These are phyloP conservation scores for Taenioides sp. DNA, from an alignment of 2,797 vertebrate species.

Conservation along the genomic window DNA sequence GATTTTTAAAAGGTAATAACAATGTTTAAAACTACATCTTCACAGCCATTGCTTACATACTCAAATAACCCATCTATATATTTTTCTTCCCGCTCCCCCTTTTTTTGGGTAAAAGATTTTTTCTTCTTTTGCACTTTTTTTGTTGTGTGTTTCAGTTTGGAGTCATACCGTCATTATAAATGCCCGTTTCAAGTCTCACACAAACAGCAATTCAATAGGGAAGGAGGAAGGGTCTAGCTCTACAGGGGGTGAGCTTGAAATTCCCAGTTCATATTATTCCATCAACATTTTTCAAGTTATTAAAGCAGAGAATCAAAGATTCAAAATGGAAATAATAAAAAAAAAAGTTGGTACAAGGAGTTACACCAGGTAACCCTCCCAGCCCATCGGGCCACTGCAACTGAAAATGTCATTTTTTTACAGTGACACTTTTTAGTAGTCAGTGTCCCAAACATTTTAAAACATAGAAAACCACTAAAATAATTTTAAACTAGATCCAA, in stretches of 20 bases:
- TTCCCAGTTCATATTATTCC: slow-evolving; percentile 73
- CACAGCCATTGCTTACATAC: slow-evolving; percentile 97
- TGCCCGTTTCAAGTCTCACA: slow-evolving; percentile 97
- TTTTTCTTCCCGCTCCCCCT: slow-evolving; percentile 61
- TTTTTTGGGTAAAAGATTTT: slow-evolving; percentile 53
- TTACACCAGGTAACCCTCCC: slow-evolving; percentile 92
- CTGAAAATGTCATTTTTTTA: slow-evolving; percentile 84
- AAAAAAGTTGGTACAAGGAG: slow-evolving; percentile 72
- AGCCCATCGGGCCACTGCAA: slow-evolving; percentile 82
- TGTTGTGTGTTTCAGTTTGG: slow-evolving; percentile 64
- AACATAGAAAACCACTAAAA: slow-evolving; percentile 99
- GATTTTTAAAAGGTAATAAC: slow-evolving; percentile 99
- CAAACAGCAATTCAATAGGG: slow-evolving; percentile 94
- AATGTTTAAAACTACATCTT: slow-evolving; percentile 99
- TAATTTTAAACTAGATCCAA: slow-evolving; percentile 99
- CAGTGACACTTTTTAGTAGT: slow-evolving; percentile 83
- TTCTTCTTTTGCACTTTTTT: slow-evolving; percentile 60
- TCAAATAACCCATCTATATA: slow-evolving; percentile 88
- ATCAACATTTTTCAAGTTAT: slow-evolving; percentile 84
- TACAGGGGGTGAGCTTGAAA: slow-evolving; percentile 78
- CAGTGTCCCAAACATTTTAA: slow-evolving; percentile 74
- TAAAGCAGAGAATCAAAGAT: slow-evolving; percentile 77
- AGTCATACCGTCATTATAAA: slow-evolving; percentile 89
- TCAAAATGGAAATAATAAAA: slow-evolving; percentile 62
- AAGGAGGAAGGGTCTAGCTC: slow-evolving; percentile 87